phyloP scores from a whole-genome alignment of 2,888 invertebrate species.

The Cosmorhoe ocellata region DNA sequence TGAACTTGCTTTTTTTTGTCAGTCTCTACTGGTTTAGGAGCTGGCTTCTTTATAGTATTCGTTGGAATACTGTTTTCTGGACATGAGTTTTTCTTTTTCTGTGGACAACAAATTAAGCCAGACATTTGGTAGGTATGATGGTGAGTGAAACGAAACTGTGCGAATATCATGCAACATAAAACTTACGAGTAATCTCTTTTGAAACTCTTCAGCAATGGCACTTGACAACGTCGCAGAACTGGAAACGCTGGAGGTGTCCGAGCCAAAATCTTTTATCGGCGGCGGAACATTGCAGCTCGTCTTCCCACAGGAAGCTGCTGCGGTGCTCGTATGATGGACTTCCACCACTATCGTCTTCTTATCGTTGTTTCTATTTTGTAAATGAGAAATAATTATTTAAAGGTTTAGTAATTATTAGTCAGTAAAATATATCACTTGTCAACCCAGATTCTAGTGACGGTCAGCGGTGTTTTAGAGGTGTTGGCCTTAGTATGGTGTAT shows the following conservation, averaged over 20 bases:
- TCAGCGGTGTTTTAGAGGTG: too few species aligned
- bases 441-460: too few species aligned
- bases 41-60: constrained; percentile 56
- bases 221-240: constrained; percentile 72
- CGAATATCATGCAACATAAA: neutral
- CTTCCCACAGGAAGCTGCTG: constrained; percentile 55
- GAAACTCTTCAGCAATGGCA: constrained; percentile 78
- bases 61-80: constrained; percentile 46
- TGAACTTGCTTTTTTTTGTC: constrained; percentile 86
- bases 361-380: constrained; percentile 62
- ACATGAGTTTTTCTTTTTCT: constrained; percentile 64
- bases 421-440: too few species aligned
- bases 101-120: too few species aligned
- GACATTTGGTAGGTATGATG: too few species aligned
- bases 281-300: constrained; percentile 58
- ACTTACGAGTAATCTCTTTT: constrained; percentile 68
- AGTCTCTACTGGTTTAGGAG: constrained; percentile 75
- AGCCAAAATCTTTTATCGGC: constrained; percentile 52
- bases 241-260: constrained; percentile 62
- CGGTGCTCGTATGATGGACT: constrained; percentile 82
- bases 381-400: neutral
- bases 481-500: too few species aligned
- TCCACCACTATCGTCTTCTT: constrained; percentile 89
- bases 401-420: too few species aligned
- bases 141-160: too few species aligned